Evolutionary conservation across 2,888 invertebrate species (phyloP), one percentile per base, ranked within the genome.

Genomic region (Pilophorus perplexus): DNA sequence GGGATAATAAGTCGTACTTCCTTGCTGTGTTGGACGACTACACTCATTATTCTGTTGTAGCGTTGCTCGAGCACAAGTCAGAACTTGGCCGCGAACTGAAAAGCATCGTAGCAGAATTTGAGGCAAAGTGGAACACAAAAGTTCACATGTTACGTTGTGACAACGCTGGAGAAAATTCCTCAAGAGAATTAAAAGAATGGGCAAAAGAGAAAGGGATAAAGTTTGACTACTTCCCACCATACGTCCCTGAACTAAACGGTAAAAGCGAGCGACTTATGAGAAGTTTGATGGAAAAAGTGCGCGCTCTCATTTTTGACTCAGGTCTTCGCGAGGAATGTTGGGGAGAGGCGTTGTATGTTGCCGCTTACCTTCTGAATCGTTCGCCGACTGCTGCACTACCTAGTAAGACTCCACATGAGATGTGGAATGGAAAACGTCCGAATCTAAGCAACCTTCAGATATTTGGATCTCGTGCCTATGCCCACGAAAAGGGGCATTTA

Each of bases 301-400:
- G 55, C 5, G 55, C 55, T 2, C 18, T 55, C 6, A 28, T 55
- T n/a, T 22, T 18, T 37, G 55, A 55, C 10, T 55, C 37, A 3
- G 37, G 8, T 10, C 14, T 55, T 28, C 55, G 33, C 2, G 22
- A 8, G 5, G 55, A 55, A 8, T 33, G 28, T 28, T 55, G 55
- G 55, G 55, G 55, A 55, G 55, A 37, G 37, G 55, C 55, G 16
- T 18, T 55, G 8, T 33, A 28, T 22, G 28, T 55, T 37, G 3
- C 16, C 10, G 18, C 33, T 2, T 55, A 55, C n/a, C 3, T 55
- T 16, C 5, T 22, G n/a, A 55, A 55, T n/a, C 14, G 55, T 33
- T 18, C 33, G 12, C 25, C 54, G 5, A 54, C 54, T 3, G 14
- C 4, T 3, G 54, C 27, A 6, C 27, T 54, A 2, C 5, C 23